phyloP scores from a whole-genome alignment of 2,797 vertebrate genomes.

The Chrosomus eos region DNA sequence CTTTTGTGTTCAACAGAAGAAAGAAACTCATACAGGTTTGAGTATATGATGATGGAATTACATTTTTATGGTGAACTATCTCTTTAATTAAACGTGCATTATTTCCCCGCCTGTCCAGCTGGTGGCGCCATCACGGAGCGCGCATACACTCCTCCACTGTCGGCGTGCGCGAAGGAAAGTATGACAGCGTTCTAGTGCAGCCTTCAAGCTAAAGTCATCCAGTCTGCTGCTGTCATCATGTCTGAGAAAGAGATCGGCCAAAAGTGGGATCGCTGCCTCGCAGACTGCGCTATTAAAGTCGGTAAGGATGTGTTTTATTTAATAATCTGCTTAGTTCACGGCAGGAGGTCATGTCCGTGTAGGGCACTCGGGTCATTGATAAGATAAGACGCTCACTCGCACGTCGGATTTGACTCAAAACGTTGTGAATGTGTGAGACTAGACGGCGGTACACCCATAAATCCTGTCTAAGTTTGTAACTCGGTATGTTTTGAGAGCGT shows the following conservation, averaged over 20 bases:
- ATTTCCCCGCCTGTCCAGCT: constrained; percentile 29
- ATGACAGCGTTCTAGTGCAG: constrained; percentile 45
- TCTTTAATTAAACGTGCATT: background rate
- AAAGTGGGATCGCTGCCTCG: constrained; percentile 81
- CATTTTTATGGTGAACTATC: background rate
- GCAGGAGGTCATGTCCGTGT: background rate
- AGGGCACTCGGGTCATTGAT: constrained; percentile 27
- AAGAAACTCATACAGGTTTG: background rate
- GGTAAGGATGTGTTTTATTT: constrained; percentile 68
- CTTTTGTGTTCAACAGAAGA: background rate
- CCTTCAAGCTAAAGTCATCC: constrained; percentile 46
- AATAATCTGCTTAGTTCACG: background rate
- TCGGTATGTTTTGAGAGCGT: background rate
- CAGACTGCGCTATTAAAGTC: constrained; percentile 78
- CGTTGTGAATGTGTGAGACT: background rate
- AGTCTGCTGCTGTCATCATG: constrained; percentile 67
- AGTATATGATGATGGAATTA: accelerated
- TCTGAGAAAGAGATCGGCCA: constrained; percentile 80
- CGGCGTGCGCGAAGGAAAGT: background rate
- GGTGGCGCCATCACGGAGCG: constrained; percentile 45
- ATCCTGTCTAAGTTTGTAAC: background rate
- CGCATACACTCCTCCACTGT: constrained; percentile 5
- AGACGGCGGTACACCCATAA: background rate
- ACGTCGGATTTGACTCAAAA: too few species aligned
- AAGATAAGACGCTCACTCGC: background rate